Evolutionary conservation across 2,888 invertebrate genomes (phyloP).

Genomic region (Meteorus colon): DNA sequence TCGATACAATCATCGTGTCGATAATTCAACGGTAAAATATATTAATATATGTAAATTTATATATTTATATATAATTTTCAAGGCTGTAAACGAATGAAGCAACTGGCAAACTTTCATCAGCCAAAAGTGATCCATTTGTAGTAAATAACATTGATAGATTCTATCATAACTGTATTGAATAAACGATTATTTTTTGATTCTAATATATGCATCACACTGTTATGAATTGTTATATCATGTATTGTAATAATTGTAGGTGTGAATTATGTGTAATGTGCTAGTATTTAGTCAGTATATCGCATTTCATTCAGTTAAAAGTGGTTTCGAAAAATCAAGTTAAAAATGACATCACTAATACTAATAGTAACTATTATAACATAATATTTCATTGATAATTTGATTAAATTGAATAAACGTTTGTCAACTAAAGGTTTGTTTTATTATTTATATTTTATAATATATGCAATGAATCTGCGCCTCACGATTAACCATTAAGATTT

Average conservation of each 20-base stretch:
- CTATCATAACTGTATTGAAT: not conserved
- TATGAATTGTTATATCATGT: slow-evolving; percentile 8
- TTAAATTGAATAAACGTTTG: slow-evolving; percentile 11
- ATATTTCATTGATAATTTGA: slow-evolving; percentile 6
- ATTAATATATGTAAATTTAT: slow-evolving; percentile 55
- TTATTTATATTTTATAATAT: not conserved
- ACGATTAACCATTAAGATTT: not conserved
- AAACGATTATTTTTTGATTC: slow-evolving; percentile 5
- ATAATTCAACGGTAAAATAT: slow-evolving; percentile 59
- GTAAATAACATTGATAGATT: not conserved
- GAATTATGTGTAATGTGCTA: not conserved
- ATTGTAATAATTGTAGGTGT: not conserved
- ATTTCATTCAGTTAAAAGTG: not conserved
- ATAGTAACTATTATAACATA: not conserved
- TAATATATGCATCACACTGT: slow-evolving; percentile 5
- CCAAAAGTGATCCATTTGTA: slow-evolving; percentile 59
- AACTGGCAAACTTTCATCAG: slow-evolving; percentile 64
- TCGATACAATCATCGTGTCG: slow-evolving; percentile 52
- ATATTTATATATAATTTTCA: slow-evolving; percentile 52
- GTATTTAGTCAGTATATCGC: not conserved
- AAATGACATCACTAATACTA: not conserved
- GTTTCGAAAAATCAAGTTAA: not conserved
- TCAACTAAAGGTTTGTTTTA: not conserved
- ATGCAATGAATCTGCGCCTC: not conserved
- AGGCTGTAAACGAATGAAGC: slow-evolving; percentile 57